Conservation (phyloP, 2,797 vertebrate genomes). For the Poliocrania exsul region DNA sequence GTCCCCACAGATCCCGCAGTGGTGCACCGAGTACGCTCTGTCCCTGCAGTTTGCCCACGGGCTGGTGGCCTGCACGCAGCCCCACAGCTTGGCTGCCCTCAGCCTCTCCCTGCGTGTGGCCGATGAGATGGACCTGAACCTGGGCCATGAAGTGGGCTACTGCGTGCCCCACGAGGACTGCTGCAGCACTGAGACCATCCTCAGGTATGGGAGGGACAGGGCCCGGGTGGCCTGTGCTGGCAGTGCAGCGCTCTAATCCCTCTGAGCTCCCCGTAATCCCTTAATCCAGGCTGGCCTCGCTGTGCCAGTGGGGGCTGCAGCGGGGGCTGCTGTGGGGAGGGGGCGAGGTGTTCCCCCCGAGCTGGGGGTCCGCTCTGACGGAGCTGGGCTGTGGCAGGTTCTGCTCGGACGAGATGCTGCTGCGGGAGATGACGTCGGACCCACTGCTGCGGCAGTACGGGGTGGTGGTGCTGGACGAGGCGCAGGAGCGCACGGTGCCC, state of each 20-base stretch:
- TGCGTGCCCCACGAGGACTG: slow-evolving; percentile 91
- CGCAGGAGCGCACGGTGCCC: slow-evolving; percentile 90
- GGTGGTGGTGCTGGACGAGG: slow-evolving; percentile 90
- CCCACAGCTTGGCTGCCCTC: slow-evolving; percentile 84
- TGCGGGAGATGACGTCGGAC: slow-evolving; percentile 92
- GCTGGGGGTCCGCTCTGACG: accelerated
- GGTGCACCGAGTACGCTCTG: slow-evolving; percentile 92
- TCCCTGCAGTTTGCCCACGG: slow-evolving; percentile 87
- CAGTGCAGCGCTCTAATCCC: not conserved
- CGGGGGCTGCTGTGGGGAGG: not conserved
- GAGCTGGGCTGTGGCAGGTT: slow-evolving; percentile 73
- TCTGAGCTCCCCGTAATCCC: not conserved
- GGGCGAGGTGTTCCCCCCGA: accelerated
- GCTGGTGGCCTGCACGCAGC: slow-evolving; percentile 89
- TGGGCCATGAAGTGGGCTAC: slow-evolving; percentile 95
- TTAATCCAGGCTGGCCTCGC: slow-evolving; percentile 14
- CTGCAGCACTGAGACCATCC: slow-evolving; percentile 88
- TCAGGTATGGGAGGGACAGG: slow-evolving; percentile 78
- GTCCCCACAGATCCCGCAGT: slow-evolving; percentile 88
- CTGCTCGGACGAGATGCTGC: slow-evolving; percentile 87
- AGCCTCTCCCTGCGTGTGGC: slow-evolving; percentile 91
- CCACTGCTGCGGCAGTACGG: slow-evolving; percentile 86
- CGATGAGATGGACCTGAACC: slow-evolving; percentile 95
- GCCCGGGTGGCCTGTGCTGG: not conserved
- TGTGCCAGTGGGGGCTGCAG: accelerated